Percentiles rank a stretch among this genome's conserved stretches.
phyloP scores from a whole-genome alignment of 2,888 invertebrate species.

The Agapetus fuscipes region DNA sequence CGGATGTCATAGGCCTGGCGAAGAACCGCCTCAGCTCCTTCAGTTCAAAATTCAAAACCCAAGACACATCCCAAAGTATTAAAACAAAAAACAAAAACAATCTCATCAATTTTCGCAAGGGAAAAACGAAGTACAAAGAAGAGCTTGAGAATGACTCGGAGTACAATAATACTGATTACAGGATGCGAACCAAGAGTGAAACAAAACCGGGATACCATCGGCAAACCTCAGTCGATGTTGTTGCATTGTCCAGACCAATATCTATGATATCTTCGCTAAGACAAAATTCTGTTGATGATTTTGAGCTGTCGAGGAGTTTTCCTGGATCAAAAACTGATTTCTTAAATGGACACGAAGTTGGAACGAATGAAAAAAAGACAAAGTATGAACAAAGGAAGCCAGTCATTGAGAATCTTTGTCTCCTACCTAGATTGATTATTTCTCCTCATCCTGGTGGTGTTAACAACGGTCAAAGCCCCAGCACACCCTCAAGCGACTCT shows the following conservation, averaged over 20 bases:
- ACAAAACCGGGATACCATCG: slow-evolving; percentile 9
- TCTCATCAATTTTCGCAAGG: slow-evolving; percentile 38
- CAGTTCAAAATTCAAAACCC: slow-evolving; percentile 38
- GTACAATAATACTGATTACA: slow-evolving; percentile 27
- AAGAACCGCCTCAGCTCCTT: slow-evolving; percentile 39
- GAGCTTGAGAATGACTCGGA: slow-evolving; percentile 35
- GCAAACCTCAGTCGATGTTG: slow-evolving; percentile 14
- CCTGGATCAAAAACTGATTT: slow-evolving; percentile 15
- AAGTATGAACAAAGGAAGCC: slow-evolving; percentile 22
- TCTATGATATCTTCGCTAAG: slow-evolving; percentile 32
- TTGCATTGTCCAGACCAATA: slow-evolving; percentile 28
- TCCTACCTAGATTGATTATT: slow-evolving; percentile 37
- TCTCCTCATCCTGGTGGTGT: slow-evolving; percentile 31
- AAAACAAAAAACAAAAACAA: slow-evolving; percentile 31
- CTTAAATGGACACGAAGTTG: slow-evolving; percentile 14
- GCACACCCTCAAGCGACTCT: slow-evolving; percentile 27
- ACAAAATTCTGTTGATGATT: slow-evolving; percentile 23
- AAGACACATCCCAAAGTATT: slow-evolving; percentile 22
- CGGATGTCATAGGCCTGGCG: slow-evolving; percentile 39
- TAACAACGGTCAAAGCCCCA: slow-evolving; percentile 24
- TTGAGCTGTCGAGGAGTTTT: slow-evolving; percentile 11
- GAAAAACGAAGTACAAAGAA: slow-evolving; percentile 34
- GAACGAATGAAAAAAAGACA: slow-evolving; percentile 24
- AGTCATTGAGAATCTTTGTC: slow-evolving; percentile 30
- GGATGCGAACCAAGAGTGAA: slow-evolving; percentile 24